Evolutionary conservation across 2,113 vertebrate species (phyloP).

Genomic region (Felis catus): F.catus_Fca126_mat1.0 CM031415.1:20060001-20060500

Average conservation of each 20-base stretch:
- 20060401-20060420: background rate
- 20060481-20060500: background rate
- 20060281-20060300: background rate
- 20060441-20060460: background rate
- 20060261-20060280: background rate
- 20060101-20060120: conserved; percentile 36
- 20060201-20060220: background rate
- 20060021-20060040: background rate
- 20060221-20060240: background rate
- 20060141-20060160: conserved; percentile 26
- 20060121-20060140: background rate
- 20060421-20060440: background rate
- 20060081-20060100: background rate
- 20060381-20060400: background rate
- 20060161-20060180: background rate
- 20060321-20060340: background rate
- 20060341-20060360: background rate
- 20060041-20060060: conserved; percentile 45
- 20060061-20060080: conserved; percentile 32
- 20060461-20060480: background rate
- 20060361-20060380: background rate
- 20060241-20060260: fast-evolving
- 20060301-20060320: background rate
- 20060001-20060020: conserved; percentile 9
- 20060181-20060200: background rate